Percentiles rank a stretch among this genome's conserved stretches.
Conservation (phyloP, 2,888 invertebrate genomes). For the Thalpophila matura region DNA sequence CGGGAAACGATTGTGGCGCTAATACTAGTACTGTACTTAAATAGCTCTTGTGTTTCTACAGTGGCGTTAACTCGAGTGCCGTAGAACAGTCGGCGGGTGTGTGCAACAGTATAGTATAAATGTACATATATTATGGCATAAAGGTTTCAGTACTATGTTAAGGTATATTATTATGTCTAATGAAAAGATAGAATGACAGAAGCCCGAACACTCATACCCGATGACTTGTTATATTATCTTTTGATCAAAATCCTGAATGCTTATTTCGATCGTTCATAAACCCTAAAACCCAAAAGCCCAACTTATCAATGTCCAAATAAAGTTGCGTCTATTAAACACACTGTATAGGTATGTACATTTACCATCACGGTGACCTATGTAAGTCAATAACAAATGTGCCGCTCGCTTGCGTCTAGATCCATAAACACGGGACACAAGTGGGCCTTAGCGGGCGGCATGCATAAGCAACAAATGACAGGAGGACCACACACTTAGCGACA, state of each 20-base stretch:
- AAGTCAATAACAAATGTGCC: constrained; percentile 2
- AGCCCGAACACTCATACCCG: too few relatives aligned
- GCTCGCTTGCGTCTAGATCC: constrained; percentile 1
- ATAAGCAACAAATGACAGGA: constrained; percentile 32
- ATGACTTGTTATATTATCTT: too few relatives aligned
- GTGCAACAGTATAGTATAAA: neutral
- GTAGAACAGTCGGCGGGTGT: too few relatives aligned
- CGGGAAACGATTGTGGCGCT: constrained; percentile 29
- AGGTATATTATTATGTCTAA: too few relatives aligned
- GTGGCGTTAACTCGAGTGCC: constrained; percentile 9
- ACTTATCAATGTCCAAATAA: too few relatives aligned
- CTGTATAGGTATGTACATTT: too few relatives aligned
- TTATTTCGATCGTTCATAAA: too few relatives aligned
- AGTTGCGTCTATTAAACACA: too few relatives aligned
- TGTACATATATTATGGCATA: neutral
- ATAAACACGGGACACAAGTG: constrained; percentile 12
- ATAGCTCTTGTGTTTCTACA: constrained; percentile 1
- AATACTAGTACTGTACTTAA: constrained; percentile 13
- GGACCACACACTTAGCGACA: constrained; percentile 8
- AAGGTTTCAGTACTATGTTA: neutral
- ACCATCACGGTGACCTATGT: neutral
- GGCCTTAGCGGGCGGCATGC: constrained; percentile 17
- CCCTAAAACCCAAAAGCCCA: too few relatives aligned
- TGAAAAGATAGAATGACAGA: too few relatives aligned
- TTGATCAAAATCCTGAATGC: too few relatives aligned